Base-by-base conservation (phyloP, 2,113 vertebrate species). In the Ceyx melanurus region DNA sequence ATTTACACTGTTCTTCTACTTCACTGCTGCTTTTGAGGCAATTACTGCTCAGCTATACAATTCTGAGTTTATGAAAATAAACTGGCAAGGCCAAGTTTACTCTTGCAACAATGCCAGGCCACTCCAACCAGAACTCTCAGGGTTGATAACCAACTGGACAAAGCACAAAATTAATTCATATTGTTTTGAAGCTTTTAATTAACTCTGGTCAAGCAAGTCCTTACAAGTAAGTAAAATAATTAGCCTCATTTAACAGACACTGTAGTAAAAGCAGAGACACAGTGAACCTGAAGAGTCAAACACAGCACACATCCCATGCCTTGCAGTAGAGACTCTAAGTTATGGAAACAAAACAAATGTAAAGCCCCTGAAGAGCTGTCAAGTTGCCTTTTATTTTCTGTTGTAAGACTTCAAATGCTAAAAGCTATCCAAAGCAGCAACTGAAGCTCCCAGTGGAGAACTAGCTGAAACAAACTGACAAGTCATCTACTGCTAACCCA, bases 181-280 rank as follows among this genome's bases (percentile, higher is more conserved):
- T 10, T 43, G 53, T n/a, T 93, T 46, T 84, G 75, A 76, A 87
- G 76, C 71, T 91, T 88, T 48, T 93, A 87, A 96, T 94, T 96
- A 95, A 93, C 21, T 80, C 94, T 53, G 26, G 64, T 43, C 50
- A 76, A 77, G 89, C 95, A 92, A 94, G 92, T 94, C 91, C 89
- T 77, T 89, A 68, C n/a, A 0, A 82, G 86, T 31, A 65, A 84
- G 46, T 37, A 26, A 89, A 87, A 85, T 77, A 95, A 94, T 91
- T 91, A 94, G n/a, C 64, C 58, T 92, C 53, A 80, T 85, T 85
- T 87, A 90, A 73, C 21, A 94, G 54, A 51, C 33, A 75, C 28
- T 73, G 54, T 11, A 66, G 72, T 25, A 94, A 85, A 96, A 89
- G 70, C 81, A 62, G 6, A 22, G 6, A 51, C 35, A 82, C 74